phyloP scores from a whole-genome alignment of 2,888 invertebrate species.

The Mycalesis mineus region DNA sequence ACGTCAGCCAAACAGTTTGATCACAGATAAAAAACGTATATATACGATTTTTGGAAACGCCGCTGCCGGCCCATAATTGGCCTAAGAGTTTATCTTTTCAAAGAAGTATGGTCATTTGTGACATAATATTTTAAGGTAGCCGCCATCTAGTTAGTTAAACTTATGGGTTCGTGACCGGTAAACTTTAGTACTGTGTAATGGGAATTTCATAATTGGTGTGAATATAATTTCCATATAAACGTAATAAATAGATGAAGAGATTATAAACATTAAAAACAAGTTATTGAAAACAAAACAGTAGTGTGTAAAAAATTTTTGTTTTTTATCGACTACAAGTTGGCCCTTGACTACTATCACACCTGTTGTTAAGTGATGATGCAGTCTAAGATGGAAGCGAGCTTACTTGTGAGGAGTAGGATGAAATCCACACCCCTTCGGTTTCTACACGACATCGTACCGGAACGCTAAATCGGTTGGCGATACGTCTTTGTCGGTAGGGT shows the following conservation, averaged over 20 bases:
- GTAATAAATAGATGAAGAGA: background rate
- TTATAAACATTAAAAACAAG: background rate
- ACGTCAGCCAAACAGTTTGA: conserved; percentile 63
- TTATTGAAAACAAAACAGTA: too few relatives aligned
- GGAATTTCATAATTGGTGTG: conserved; percentile 21
- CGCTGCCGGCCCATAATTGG: conserved; percentile 68
- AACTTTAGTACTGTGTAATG: conserved; percentile 21
- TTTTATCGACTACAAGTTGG: too few relatives aligned
- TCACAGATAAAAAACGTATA: conserved; percentile 60
- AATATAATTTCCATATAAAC: background rate
- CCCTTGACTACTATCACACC: too few relatives aligned
- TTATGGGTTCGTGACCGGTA: conserved; percentile 54
- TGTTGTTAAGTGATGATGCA: too few relatives aligned
- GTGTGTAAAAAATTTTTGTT: too few relatives aligned
- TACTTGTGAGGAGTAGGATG: too few relatives aligned
- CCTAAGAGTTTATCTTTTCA: conserved; percentile 67
- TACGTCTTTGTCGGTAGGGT: too few relatives aligned
- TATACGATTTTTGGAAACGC: conserved; percentile 41
- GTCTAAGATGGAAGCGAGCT: too few relatives aligned
- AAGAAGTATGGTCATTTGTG: conserved; percentile 68
- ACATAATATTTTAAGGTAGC: conserved; percentile 54
- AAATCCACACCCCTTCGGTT: too few relatives aligned
- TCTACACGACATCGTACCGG: too few relatives aligned
- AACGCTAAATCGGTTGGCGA: too few relatives aligned
- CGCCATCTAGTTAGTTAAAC: conserved; percentile 36